Percentiles rank a stretch among this genome's conserved stretches.
Conservation (phyloP, 2,113 vertebrate species). For the Engraulis encrasicolus region DNA sequence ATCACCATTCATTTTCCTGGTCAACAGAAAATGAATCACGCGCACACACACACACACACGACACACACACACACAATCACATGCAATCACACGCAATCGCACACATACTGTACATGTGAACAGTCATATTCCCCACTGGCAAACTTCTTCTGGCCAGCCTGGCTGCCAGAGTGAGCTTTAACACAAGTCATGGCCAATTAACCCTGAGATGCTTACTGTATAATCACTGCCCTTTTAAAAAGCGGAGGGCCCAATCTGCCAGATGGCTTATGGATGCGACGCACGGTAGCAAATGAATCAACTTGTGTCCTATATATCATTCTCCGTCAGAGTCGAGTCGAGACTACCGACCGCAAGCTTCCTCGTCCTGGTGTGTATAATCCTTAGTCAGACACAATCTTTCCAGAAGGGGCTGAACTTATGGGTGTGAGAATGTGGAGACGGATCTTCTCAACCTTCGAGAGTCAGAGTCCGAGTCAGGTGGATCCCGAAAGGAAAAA, state of each 20-base stretch:
- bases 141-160: constrained; percentile 27
- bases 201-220: constrained; percentile 52
- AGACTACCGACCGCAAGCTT: constrained; percentile 56
- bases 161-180: constrained; percentile 46
- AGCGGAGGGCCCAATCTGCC: constrained; percentile 51
- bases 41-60: constrained; percentile 17
- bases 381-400: constrained; percentile 54
- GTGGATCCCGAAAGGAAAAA: constrained; percentile 24
- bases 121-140: constrained; percentile 35
- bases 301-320: constrained; percentile 58
- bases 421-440: constrained; percentile 10
- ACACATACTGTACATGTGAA: constrained; percentile 13
- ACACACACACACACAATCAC: constrained; percentile 35
- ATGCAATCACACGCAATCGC: constrained; percentile 41
- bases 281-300: constrained; percentile 66
- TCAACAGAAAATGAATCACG: constrained; percentile 51
- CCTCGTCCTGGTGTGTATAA: constrained; percentile 53
- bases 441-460: background rate
- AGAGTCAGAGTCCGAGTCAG: background rate
- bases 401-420: constrained; percentile 56
- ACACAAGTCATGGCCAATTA: constrained; percentile 63
- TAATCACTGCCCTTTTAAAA: constrained; percentile 57
- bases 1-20: constrained; percentile 45
- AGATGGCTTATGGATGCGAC: constrained; percentile 64
- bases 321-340: too few relatives aligned